Base-by-base conservation (phyloP, 2,113 vertebrate species). In the Romanogobio albipinnatus region DNA sequence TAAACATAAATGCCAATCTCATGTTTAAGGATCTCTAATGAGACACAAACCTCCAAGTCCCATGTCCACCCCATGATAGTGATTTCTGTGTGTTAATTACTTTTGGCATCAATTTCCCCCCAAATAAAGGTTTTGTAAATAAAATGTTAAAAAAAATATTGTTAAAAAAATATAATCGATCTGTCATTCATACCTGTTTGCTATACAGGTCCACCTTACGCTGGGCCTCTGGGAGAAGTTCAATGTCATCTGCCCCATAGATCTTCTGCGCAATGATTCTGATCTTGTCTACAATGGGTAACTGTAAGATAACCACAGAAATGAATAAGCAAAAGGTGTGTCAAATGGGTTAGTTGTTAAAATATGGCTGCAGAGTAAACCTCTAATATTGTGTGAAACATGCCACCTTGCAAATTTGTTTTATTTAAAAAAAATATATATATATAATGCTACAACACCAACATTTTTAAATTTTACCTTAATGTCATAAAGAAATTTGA, bases 191-290 rank as follows among this genome's bases (percentile, higher is more conserved):
- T 86, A 99, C 98, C 95, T 99, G 98, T 90, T 96, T 97, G 78
- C 96, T 99, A 94, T 99, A 99, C 84, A 97, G 89, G 24, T 95
- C 91, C 26, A 96, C 96, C 91, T 99, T 99, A 76, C 94, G 93
- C 86, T 97, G 95, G 33, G 98, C 98, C 86, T 98, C 97, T 0
- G 97, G 97, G 51, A 98, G 95, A 1, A 99, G 95, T 85, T 99
- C 97, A 19, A 99, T 92, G 81, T 99, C 96, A 9, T 95, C 95
- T 0, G 98, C 98, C n/a, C 98, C 98, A 0, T 99, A 99, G 89
- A 99, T 96, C 90, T 96, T 97, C 93, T 97, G 96, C 7, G 97
- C 97, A 53, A 99, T 99, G 85, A 96, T 95, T 81, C 96, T 93
- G 90, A 99, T 99, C 90, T 99, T 99, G 66, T 99, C 97, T 77